Percentiles rank a stretch among this genome's conserved stretches.
Conservation (phyloP, 2,113 vertebrate species). For the Leuciscus idus region DNA sequence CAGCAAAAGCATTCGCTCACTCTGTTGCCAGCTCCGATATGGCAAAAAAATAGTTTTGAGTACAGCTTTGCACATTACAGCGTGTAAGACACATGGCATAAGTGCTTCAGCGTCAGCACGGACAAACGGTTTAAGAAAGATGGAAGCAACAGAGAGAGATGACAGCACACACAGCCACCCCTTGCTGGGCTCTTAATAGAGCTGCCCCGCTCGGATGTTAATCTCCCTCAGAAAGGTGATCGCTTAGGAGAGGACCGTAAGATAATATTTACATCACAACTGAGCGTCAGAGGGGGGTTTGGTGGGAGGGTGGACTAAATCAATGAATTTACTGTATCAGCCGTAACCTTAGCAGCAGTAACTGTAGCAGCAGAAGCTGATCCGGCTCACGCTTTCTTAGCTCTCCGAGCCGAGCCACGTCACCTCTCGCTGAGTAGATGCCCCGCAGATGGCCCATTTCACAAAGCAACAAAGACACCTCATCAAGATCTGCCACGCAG, state of each 20-base stretch:
- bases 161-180: constrained; percentile 31
- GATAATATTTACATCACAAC: constrained; percentile 77
- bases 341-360: constrained; percentile 59
- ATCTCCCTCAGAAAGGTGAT: constrained; percentile 74
- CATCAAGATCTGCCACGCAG: constrained; percentile 53
- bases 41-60: not conserved
- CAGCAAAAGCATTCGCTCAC: not conserved
- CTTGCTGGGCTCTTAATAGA: constrained; percentile 58
- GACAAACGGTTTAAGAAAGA: constrained; percentile 6
- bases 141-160: constrained; percentile 19
- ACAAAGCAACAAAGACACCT: constrained; percentile 58
- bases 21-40: not conserved
- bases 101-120: not conserved
- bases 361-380: constrained; percentile 55
- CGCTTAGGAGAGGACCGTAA: constrained; percentile 64
- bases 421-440: constrained; percentile 39
- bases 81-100: constrained; percentile 7
- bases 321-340: constrained; percentile 64
- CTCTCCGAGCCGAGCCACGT: constrained; percentile 30
- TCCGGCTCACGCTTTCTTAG: constrained; percentile 57
- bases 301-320: constrained; percentile 58
- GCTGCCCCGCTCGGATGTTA: constrained; percentile 66
- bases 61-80: constrained; percentile 23
- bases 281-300: constrained; percentile 54
- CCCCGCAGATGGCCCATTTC: constrained; percentile 40